Percentiles rank a stretch among this genome's conserved stretches.
Conservation (phyloP, 2,113 vertebrate species). For the Collichthys lucidus region DNA sequence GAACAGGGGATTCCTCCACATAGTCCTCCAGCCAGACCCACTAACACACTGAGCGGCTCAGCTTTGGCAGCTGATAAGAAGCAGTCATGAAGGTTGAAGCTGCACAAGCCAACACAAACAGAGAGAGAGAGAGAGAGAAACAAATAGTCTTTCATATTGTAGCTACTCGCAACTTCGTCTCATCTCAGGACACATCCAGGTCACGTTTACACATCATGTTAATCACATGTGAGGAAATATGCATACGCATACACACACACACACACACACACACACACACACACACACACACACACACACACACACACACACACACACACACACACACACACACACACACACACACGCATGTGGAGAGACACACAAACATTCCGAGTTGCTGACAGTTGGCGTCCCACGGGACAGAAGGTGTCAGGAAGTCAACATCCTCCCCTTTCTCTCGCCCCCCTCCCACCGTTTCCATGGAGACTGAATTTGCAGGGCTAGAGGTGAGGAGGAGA, state of each 20-base stretch:
- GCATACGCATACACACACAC: background rate
- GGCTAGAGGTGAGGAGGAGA: slow-evolving; percentile 63
- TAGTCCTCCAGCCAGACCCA: slow-evolving; percentile 63
- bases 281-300: background rate
- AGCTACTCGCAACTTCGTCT: background rate
- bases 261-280: background rate
- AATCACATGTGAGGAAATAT: slow-evolving; percentile 31
- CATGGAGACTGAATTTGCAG: slow-evolving; percentile 72
- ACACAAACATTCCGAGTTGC: slow-evolving; percentile 41
- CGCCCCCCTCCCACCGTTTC: slow-evolving; percentile 57
- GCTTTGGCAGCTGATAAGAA: slow-evolving; percentile 60
- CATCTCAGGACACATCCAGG: background rate
- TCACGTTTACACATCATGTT: slow-evolving; percentile 1
- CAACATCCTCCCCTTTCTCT: slow-evolving; percentile 57
- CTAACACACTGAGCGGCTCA: slow-evolving; percentile 65
- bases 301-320: background rate
- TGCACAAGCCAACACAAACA: slow-evolving; percentile 22
- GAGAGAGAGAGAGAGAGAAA: background rate
- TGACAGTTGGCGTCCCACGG: slow-evolving; percentile 64
- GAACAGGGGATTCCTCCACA: slow-evolving; percentile 65
- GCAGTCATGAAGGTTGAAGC: slow-evolving; percentile 54
- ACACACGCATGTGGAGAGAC: background rate
- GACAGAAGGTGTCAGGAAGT: slow-evolving; percentile 78
- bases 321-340: background rate
- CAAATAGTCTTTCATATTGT: background rate